Evolutionary conservation across 2,888 invertebrate species (phyloP).

Genomic region (Margaritifera margaritifera): DNA sequence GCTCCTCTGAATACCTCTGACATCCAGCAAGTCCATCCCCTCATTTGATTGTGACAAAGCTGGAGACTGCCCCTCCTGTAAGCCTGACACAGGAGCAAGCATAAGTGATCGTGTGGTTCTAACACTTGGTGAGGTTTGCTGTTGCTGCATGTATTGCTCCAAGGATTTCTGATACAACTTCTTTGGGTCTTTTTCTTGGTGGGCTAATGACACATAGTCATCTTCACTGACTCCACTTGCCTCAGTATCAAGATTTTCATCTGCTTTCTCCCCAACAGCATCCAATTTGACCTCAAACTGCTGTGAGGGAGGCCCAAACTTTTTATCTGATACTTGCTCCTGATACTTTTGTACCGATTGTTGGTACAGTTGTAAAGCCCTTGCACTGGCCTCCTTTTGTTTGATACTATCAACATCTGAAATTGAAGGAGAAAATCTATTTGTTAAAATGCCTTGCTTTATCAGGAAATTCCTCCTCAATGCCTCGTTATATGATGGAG

Average conservation of each 20-base stretch:
- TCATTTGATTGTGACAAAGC: conserved; percentile 28
- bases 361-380: conserved; percentile 63
- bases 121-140: conserved; percentile 6
- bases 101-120: too few species aligned
- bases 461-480: conserved; percentile 56
- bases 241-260: conserved; percentile 10
- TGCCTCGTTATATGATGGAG: conserved; percentile 66
- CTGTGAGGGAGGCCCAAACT: conserved; percentile 24
- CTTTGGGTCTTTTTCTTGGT: conserved; percentile 36
- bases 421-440: conserved; percentile 33
- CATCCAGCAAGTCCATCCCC: conserved; percentile 5
- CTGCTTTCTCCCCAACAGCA: conserved; percentile 16
- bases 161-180: conserved; percentile 63
- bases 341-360: conserved; percentile 52
- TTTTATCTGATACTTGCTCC: conserved; percentile 27
- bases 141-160: conserved; percentile 43
- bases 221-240: conserved; percentile 27
- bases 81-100: too few species aligned
- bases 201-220: conserved; percentile 23
- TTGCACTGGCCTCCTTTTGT: conserved; percentile 58
- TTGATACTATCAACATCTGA: conserved; percentile 43
- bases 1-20: conserved; percentile 33
- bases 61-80: conserved; percentile 11
- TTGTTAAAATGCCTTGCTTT: conserved; percentile 30
- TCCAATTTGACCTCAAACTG: conserved; percentile 36